Base-by-base conservation (phyloP, 1,140 invertebrate species). In the Achatina immaculata region DNA sequence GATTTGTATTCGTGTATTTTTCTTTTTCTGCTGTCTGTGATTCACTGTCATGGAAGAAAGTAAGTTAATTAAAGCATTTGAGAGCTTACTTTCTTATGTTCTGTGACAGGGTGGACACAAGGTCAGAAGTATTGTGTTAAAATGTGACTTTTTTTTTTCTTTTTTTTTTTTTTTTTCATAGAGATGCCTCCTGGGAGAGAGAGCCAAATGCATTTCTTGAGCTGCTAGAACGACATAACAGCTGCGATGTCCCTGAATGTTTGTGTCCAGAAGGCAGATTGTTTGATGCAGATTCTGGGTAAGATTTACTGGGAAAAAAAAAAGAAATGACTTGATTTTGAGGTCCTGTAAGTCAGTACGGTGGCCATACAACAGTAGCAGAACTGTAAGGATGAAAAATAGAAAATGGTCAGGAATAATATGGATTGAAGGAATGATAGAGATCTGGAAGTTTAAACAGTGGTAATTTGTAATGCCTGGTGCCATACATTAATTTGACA, bases 121-220 rank as follows among this genome's bases (percentile, higher is more conserved):
- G n/a, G n/a, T n/a, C n/a, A n/a, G n/a, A n/a, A n/a, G n/a, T n/a
- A n/a, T n/a, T n/a, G n/a, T n/a, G n/a, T n/a, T n/a, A n/a, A n/a
- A n/a, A n/a, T n/a, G n/a, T n/a, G n/a, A n/a, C n/a, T n/a, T n/a
- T n/a, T n/a, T n/a, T n/a, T n/a, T n/a, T n/a, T n/a, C n/a, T n/a
- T n/a, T n/a, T n/a, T n/a, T n/a, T n/a, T n/a, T n/a, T n/a, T n/a
- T n/a, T n/a, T n/a, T n/a, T n/a, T n/a, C n/a, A n/a, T 85, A 94
- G 94, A 86, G 94, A 95, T 92, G 94, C 94, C 16, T 93, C 94
- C 6, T 95, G 94, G 94, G 94, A 95, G 88, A 86, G 92, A 9
- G 94, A 93, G 72, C 93, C 93, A 34, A 92, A 94, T 90, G 94
- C 94, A 6, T 95, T 91, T 88, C 86, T 93, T 82, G 94, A 94